These are phyloP conservation scores for Pseudomyrmex sp. DNA, from an alignment of 1,140 invertebrate species.

Conservation along the genomic window DNA sequence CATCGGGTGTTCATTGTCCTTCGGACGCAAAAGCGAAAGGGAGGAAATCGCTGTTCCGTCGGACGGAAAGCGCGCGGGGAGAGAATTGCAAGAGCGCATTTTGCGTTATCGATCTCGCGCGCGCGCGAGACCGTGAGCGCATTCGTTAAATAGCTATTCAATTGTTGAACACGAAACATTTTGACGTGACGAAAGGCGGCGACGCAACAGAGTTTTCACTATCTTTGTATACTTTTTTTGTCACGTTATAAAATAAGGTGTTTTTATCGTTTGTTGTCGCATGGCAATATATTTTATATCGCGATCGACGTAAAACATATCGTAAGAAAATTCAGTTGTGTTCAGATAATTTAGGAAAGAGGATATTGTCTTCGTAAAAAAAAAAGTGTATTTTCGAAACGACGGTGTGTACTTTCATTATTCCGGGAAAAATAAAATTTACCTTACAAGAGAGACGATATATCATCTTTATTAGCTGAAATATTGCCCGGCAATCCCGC, in stretches of 20 bases:
- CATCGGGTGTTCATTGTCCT: conserved; percentile 46
- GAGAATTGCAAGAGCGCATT: conserved; percentile 27
- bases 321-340: too few species aligned
- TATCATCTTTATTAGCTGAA: not conserved
- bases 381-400: too few species aligned
- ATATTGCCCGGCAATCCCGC: conserved; percentile 5
- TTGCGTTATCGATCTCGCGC: conserved; percentile 39
- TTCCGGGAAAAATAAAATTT: conserved; percentile 33
- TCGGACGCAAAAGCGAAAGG: conserved; percentile 44
- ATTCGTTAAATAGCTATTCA: conserved; percentile 55
- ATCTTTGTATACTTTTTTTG: not conserved
- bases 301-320: too few species aligned
- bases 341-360: too few species aligned
- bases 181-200: conserved; percentile 5
- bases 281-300: not conserved
- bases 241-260: not conserved
- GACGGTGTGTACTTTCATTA: not conserved
- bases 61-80: not conserved
- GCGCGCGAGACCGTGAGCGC: not conserved
- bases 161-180: not conserved
- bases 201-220: not conserved
- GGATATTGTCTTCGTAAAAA: too few species aligned
- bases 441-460: not conserved
- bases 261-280: not conserved
- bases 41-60: conserved; percentile 35